These are phyloP conservation scores for Drepanosiphum platanoidis DNA, from an alignment of 2,888 invertebrate genomes.

Conservation along the genomic window DNA sequence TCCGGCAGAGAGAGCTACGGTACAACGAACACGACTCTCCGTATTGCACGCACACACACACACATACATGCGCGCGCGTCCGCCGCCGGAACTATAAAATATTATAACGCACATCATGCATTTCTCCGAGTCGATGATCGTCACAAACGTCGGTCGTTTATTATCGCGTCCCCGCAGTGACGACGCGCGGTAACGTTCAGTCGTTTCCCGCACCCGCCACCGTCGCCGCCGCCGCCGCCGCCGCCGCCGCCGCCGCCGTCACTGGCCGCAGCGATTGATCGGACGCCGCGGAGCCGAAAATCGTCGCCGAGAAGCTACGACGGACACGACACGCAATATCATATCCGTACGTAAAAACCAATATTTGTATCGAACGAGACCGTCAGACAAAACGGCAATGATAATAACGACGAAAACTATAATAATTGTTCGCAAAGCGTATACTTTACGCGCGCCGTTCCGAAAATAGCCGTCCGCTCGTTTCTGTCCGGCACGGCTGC, in stretches of 20 bases:
- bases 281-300: not conserved
- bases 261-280: not conserved
- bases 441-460: not conserved
- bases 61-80: too few relatives aligned
- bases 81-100: not conserved
- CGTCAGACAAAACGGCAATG: not conserved
- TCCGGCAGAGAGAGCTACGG: slow-evolving; percentile 56
- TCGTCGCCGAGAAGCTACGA: not conserved
- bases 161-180: slow-evolving; percentile 11
- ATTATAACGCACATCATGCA: too few relatives aligned
- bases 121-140: slow-evolving; percentile 33
- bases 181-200: not conserved
- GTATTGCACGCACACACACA: too few relatives aligned
- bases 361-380: not conserved
- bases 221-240: not conserved
- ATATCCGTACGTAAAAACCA: not conserved
- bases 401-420: not conserved
- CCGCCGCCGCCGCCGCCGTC: not conserved
- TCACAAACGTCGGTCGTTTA: slow-evolving; percentile 26
- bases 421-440: not conserved
- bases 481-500: not conserved
- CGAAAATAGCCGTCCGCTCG: not conserved
- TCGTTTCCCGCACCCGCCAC: not conserved
- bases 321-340: not conserved
- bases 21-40: not conserved